Evolutionary conservation across 2,113 vertebrate genomes (phyloP).

Genomic region (Psophia crepitans): DNA sequence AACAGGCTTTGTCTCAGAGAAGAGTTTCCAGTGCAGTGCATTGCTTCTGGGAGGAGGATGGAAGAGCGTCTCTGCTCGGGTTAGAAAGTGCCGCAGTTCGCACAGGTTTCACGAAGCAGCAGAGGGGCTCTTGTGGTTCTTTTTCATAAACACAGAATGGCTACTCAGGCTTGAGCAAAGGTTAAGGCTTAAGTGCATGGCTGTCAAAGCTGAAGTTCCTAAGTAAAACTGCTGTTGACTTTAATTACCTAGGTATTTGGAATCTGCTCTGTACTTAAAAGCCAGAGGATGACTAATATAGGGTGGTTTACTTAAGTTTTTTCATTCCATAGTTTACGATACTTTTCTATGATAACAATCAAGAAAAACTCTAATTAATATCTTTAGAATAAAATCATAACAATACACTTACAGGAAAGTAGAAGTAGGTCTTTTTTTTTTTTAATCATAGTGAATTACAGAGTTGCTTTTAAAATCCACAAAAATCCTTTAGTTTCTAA

Average conservation of each 20-base stretch:
- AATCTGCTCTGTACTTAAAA: background rate
- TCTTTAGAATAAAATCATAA: background rate
- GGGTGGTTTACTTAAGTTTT: background rate
- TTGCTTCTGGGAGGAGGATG: background rate
- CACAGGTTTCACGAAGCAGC: background rate
- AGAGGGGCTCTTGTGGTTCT: background rate
- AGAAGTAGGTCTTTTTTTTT: background rate
- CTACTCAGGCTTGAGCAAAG: background rate
- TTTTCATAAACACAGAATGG: background rate
- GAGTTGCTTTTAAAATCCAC: background rate
- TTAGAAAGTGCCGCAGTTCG: background rate
- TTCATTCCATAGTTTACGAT: background rate
- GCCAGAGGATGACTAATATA: background rate
- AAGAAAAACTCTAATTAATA: background rate
- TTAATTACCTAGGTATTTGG: background rate
- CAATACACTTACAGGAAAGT: background rate
- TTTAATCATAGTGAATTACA: background rate
- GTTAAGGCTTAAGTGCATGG: background rate
- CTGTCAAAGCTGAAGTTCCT: background rate
- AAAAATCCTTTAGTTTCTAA: background rate
- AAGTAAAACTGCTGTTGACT: background rate
- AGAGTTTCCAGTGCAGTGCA: accelerated
- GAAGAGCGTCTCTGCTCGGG: background rate
- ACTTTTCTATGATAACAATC: background rate
- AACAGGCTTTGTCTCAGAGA: background rate